Base-by-base conservation (phyloP, 1,140 invertebrate genomes). In the Macrosteles quadrilineatus region DNA sequence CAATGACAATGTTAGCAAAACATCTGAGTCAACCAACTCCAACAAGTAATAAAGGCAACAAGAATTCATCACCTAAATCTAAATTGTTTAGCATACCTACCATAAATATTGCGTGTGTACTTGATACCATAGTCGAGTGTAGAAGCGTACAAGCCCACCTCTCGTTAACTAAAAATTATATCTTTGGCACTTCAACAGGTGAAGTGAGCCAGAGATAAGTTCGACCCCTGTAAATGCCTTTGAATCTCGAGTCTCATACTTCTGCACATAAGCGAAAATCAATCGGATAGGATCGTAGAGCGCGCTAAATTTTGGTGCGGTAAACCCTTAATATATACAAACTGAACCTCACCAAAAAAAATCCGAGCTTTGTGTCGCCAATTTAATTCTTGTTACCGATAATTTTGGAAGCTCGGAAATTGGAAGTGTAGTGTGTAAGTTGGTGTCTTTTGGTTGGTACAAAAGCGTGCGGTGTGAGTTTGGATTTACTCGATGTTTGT, bases 401-500 rank as follows among this genome's bases (percentile, higher is more conserved):
- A 36, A 36, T 36, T 36, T 59, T 11, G 12, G 25, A 59, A 59
- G 55, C 55, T 59, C 23, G 25, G 55, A 59, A 9, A 25, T 6
- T 36, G 32, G 32, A 14, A 14, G 4, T 36, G 32, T 36, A 36
- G 32, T 36, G 4, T 36, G 14, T 17, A 40, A 17, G 36, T 50
- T 19, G 47, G 14, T 50, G 47, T 50, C 47, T 50, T 50, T 50
- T 50, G 47, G 21, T 19, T n/a, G 47, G 21, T 50, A 50, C 21
- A 17, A 50, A 50, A 59, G 55, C 25, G 55, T 59, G 55, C 27
- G 47, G 47, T 55, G 66, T 36, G 21, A 47, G 66, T 29, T 25
- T 3, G 29, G 17, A 43, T 14, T 66, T 74, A 74, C 47, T 71
- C 71, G 32, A 32, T 65, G 40, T 70, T 69, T 19, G 73, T 74